A percentile compares a stretch with the other conserved stretches of the same genome.
phyloP scores from a whole-genome alignment of 2,888 invertebrate genomes.

The Desoria tigrina region DNA sequence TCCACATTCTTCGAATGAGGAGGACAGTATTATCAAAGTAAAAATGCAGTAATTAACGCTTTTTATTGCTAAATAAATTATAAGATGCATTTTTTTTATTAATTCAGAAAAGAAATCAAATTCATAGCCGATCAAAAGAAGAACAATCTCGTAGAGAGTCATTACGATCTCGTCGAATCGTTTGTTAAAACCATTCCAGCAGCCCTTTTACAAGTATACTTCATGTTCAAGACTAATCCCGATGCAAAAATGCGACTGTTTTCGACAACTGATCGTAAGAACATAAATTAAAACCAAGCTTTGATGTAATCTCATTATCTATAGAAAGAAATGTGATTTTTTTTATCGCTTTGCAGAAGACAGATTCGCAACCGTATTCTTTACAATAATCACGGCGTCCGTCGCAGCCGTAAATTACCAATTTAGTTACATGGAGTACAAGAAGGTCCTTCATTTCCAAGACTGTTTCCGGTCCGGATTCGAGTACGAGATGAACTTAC shows the following conservation, averaged over 20 bases:
- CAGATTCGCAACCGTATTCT: conserved; percentile 23
- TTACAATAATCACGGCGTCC: conserved; percentile 20
- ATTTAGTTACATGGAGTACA: conserved; percentile 18
- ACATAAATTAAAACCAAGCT: background rate
- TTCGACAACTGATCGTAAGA: conserved; percentile 27
- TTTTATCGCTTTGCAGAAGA: conserved; percentile 20
- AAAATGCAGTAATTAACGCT: no score
- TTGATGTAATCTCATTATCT: background rate
- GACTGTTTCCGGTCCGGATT: conserved; percentile 22
- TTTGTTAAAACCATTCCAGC: conserved; percentile 29
- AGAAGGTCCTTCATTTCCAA: conserved; percentile 27
- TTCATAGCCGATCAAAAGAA: conserved; percentile 21
- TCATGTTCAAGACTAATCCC: conserved; percentile 23
- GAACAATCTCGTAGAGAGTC: conserved; percentile 24
- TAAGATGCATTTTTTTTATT: no score
- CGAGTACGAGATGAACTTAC: conserved; percentile 16
- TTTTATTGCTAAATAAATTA: no score
- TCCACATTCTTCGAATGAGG: conserved; percentile 10
- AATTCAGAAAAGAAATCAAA: conserved; percentile 18
- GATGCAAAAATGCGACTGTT: conserved; percentile 14
- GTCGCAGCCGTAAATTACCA: conserved; percentile 23
- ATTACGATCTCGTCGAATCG: conserved; percentile 26
- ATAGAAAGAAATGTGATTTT: background rate
- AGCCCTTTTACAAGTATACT: conserved; percentile 26
- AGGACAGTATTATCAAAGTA: conserved; percentile 9